A percentile compares a stretch with the other conserved stretches of the same genome.
These are phyloP conservation scores for Spheniscus mendiculus DNA, from an alignment of 2,113 vertebrate species.

Conservation along the genomic window DNA sequence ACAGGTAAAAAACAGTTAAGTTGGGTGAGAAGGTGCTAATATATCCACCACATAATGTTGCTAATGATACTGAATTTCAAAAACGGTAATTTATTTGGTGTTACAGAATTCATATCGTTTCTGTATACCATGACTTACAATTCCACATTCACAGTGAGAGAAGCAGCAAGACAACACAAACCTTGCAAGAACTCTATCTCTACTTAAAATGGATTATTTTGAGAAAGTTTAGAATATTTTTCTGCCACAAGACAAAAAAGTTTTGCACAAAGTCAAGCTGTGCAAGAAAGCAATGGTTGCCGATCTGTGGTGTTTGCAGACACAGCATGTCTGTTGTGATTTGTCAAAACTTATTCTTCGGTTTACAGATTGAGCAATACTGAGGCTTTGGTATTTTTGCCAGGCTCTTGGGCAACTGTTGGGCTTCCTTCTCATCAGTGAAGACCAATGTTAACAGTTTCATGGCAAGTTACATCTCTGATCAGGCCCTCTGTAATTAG, in stretches of 20 bases:
- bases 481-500: neutral
- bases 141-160: neutral
- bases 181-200: neutral
- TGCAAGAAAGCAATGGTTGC: neutral
- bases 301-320: neutral
- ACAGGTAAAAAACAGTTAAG: neutral
- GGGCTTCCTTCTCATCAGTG: neutral
- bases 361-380: neutral
- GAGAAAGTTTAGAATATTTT: neutral
- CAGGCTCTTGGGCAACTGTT: neutral
- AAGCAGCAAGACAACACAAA: constrained; percentile 3
- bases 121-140: neutral
- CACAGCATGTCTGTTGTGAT: neutral
- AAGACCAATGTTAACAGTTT: neutral
- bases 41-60: neutral
- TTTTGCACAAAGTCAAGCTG: neutral
- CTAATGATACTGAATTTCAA: neutral
- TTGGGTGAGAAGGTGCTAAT: neutral
- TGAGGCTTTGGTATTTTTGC: neutral
- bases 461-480: neutral
- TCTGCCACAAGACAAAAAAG: neutral
- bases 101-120: neutral
- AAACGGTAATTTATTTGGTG: neutral
- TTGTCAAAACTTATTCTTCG: constrained; percentile 18
- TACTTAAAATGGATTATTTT: neutral